Evolutionary conservation across 2,797 vertebrate species (phyloP), one percentile per base, ranked within the genome.

Genomic region (Anguilla anguilla): DNA sequence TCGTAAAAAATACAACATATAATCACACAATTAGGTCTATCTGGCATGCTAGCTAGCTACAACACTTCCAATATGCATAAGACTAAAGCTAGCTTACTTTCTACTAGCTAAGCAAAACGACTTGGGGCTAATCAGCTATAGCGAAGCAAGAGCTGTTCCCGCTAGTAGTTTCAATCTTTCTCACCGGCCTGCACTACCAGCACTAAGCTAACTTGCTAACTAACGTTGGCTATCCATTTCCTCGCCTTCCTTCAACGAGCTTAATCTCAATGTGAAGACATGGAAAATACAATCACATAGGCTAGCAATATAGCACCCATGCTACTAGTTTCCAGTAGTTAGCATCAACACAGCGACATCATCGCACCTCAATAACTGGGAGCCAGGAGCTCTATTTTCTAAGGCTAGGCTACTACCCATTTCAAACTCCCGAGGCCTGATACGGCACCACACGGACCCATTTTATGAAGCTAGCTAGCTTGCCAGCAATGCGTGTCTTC

Each of bases 31-130:
- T 28, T 9, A 28, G 6, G 4, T 6, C 28, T 69, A 28, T 69
- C n/a, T n/a, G 10, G 28, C 28, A 31, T 72, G 10, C 28, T 4
- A 72, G 10, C 28, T 4, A 72, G 69, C 28, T 72, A 67, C 6
- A n/a, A 72, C 35, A 31, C 22, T 72, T 28, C 15, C 69, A 31
- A 31, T 31, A 35, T 13, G n/a, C 69, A 31, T 10, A 72, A 31
- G 28, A 31, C 51, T 3, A 72, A 28, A 11, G 28, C n/a, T 31
- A 72, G 28, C 61, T 72, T 72, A 13, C n/a, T 28, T 11, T 3
- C 11, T 91, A 88, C 90, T 92, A 89, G 92, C 93, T 91, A 93
- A 89, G 92, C 39, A 92, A 90, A 91, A 91, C 85, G 91, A 93
- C 90, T 92, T 90, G 89, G 28, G 28, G 69, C 7, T 72, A 72